phyloP scores from a whole-genome alignment of 1,140 invertebrate species.

The Drosophila lowei region DNA sequence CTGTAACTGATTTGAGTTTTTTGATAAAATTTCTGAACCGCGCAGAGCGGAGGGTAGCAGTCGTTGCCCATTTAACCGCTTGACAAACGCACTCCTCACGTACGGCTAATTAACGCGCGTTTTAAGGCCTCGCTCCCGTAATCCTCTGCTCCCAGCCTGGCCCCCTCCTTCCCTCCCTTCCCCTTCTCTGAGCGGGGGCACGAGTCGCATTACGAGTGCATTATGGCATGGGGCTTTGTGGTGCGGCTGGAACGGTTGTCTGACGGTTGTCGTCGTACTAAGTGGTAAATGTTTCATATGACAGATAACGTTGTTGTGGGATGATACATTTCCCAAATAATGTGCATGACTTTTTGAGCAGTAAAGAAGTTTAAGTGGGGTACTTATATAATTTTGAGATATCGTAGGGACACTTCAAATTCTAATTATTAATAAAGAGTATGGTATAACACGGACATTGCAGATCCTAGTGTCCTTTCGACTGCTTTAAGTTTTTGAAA shows the following conservation, averaged over 20 bases:
- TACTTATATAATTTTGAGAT: too few species aligned
- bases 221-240: conserved; percentile 20
- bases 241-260: neutral
- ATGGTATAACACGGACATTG: too few species aligned
- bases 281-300: conserved; percentile 21
- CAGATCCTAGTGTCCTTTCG: too few species aligned
- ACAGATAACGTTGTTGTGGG: neutral
- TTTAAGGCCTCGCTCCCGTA: conserved; percentile 55
- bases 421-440: too few species aligned
- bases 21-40: conserved; percentile 59
- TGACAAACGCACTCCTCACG: conserved; percentile 77
- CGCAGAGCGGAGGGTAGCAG: conserved; percentile 15
- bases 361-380: too few species aligned
- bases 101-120: conserved; percentile 73
- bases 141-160: neutral
- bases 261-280: neutral
- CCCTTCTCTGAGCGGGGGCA: conserved; percentile 37
- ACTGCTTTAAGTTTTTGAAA: too few species aligned
- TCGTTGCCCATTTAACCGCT: conserved; percentile 45
- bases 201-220: conserved; percentile 51
- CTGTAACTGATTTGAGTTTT: conserved; percentile 66
- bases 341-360: conserved; percentile 2
- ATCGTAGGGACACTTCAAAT: too few species aligned
- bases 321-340: neutral
- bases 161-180: neutral